phyloP scores from a whole-genome alignment of 2,888 invertebrate genomes.

The Geophilus truncorum region DNA sequence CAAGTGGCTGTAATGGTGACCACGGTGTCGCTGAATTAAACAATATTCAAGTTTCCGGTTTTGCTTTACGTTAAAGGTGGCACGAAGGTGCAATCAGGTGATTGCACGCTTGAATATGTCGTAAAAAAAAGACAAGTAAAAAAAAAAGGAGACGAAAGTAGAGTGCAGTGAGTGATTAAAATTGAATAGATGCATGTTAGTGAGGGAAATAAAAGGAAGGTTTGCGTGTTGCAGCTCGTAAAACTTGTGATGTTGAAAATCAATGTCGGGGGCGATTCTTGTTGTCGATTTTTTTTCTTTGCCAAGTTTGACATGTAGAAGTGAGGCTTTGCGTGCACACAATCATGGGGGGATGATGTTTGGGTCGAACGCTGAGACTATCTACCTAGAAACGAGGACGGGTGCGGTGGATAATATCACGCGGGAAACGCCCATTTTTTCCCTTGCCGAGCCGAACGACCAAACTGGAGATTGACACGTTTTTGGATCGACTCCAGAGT shows the following conservation, averaged over 20 bases:
- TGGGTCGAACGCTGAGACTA: background rate
- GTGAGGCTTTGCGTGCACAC: background rate
- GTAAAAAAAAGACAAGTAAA: background rate
- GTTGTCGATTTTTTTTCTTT: constrained; percentile 9
- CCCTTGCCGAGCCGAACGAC: background rate
- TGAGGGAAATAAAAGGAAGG: background rate
- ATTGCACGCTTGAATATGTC: background rate
- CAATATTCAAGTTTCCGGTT: background rate
- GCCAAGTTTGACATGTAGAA: background rate
- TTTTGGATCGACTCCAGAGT: background rate
- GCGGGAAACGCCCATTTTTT: background rate
- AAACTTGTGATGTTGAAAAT: constrained; percentile 2
- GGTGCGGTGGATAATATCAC: constrained; percentile 5
- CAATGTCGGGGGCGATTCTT: background rate
- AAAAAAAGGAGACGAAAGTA: background rate
- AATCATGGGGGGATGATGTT: background rate
- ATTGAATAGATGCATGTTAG: background rate
- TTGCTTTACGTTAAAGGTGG: background rate
- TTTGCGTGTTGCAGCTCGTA: background rate
- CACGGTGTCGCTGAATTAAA: background rate
- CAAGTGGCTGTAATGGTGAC: background rate
- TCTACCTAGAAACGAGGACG: background rate
- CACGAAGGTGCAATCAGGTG: background rate
- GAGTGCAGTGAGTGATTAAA: background rate
- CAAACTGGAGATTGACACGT: background rate